Evolutionary conservation across 2,888 invertebrate species (phyloP).

Genomic region (Ophion costatus): DNA sequence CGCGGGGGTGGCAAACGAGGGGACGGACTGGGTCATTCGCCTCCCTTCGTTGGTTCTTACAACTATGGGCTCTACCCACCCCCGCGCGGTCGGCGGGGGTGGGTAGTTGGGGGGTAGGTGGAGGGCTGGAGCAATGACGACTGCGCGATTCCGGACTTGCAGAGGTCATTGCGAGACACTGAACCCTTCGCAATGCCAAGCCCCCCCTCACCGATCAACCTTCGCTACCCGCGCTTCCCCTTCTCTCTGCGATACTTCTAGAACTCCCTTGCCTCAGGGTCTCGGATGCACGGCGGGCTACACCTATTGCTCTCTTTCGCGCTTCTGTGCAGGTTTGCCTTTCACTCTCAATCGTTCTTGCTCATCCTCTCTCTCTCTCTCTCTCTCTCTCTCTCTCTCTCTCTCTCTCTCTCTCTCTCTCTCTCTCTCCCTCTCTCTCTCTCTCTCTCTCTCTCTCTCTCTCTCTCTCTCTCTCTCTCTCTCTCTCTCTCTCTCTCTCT

Average conservation of each 20-base stretch:
- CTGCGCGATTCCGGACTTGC: conserved; percentile 70
- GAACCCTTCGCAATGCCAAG: conserved; percentile 77
- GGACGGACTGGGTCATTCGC: conserved; percentile 80
- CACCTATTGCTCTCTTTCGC: neutral
- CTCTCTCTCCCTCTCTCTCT: neutral
- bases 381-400: conserved; percentile 21
- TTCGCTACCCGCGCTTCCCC: conserved; percentile 59
- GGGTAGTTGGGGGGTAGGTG: neutral
- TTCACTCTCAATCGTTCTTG: conserved; percentile 7
- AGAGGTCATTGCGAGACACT: conserved; percentile 80
- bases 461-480: neutral
- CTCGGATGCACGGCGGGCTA: conserved; percentile 45
- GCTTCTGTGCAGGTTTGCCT: conserved; percentile 6
- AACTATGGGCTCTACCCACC: conserved; percentile 12
- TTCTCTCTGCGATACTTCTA: neutral
- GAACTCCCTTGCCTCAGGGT: neutral
- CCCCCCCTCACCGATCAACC: conserved; percentile 33
- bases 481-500: neutral
- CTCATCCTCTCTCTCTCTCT: conserved; percentile 16
- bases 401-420: neutral
- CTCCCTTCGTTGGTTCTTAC: conserved; percentile 66
- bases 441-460: conserved; percentile 12
- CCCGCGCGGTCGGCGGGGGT: neutral
- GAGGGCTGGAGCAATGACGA: conserved; percentile 51
- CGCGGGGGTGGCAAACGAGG: conserved; percentile 64